Evolutionary conservation across 1,140 invertebrate genomes (phyloP).

Genomic region (Cepaea nemoralis): DNA sequence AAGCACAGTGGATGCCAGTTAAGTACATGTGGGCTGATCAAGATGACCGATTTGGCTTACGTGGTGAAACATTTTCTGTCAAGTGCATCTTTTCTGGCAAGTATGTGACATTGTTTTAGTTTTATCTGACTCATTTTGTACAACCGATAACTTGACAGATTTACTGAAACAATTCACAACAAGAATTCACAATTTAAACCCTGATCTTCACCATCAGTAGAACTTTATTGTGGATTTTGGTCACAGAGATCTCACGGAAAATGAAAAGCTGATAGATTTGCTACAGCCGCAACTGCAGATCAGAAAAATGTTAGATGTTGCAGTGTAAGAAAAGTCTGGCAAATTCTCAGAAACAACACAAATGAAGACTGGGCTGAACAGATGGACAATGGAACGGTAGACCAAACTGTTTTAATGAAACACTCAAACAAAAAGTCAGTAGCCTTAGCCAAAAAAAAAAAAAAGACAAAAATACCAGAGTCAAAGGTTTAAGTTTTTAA

Average conservation of each 20-base stretch:
- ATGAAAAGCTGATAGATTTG: neutral
- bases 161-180: neutral
- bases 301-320: neutral
- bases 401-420: too few species aligned
- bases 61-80: conserved; percentile 51
- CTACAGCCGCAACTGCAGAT: neutral
- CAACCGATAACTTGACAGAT: neutral
- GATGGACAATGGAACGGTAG: too few species aligned
- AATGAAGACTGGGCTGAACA: too few species aligned
- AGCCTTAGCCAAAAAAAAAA: too few species aligned
- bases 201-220: neutral
- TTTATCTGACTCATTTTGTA: neutral
- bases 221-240: neutral
- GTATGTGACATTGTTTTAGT: conserved; percentile 51
- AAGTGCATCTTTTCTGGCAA: conserved; percentile 68
- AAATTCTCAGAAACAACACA: too few species aligned
- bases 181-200: neutral
- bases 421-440: too few species aligned
- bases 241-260: neutral
- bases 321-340: neutral
- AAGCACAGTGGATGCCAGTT: conserved; percentile 44
- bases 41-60: conserved; percentile 56
- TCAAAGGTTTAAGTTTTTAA: too few species aligned
- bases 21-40: conserved; percentile 60
- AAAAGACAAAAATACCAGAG: too few species aligned